Evolutionary conservation across 2,888 invertebrate genomes (phyloP), one percentile per base, ranked within the genome.

Genomic region (Drosophila robusta): DNA sequence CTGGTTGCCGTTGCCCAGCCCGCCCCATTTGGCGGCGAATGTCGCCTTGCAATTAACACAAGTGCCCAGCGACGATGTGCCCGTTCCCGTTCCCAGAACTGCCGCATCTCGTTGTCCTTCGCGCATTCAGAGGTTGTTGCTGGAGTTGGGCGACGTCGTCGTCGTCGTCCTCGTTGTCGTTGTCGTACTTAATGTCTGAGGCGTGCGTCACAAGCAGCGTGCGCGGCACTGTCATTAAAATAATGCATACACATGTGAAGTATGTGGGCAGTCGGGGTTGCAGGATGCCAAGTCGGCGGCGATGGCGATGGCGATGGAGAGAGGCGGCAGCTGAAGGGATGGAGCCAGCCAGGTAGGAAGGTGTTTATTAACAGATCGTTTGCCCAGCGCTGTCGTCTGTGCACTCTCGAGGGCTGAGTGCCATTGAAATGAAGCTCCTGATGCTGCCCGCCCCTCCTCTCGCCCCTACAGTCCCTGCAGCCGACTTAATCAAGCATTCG

Each of bases 331-430:
- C 3, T 7, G 8, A 6, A 36, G 34, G 22, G 34, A 36, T 14
- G 14, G 44, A 44, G 32, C 46, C 12, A 34, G 34, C 9, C 44
- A 36, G 60, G 51, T 50, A 39, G 80, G 77, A 89, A 90, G 89
- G 90, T 90, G 90, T 90, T 90, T 90, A 90, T 90, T 90, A 90
- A 90, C 90, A 90, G 90, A 90, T 90, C 88, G 90, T 90, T 89
- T 90, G 90, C 79, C 79, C 71, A 69, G 77, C 81, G 69, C 55
- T 58, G 60, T 65, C 63, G 61, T 73, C 68, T 73, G 68, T 76
- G 56, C 71, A 55, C 50, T 63, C 56, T 78, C 56, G 44, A 66
- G 58, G 54, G 61, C 63, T 70, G 69, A 84, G 87, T 80, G 68
- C 69, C 70, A 74, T 67, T 81, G 69, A 65, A 57, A 50, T 41